Conservation (phyloP, 1,140 invertebrate genomes). For the Triops cancriformis region DNA sequence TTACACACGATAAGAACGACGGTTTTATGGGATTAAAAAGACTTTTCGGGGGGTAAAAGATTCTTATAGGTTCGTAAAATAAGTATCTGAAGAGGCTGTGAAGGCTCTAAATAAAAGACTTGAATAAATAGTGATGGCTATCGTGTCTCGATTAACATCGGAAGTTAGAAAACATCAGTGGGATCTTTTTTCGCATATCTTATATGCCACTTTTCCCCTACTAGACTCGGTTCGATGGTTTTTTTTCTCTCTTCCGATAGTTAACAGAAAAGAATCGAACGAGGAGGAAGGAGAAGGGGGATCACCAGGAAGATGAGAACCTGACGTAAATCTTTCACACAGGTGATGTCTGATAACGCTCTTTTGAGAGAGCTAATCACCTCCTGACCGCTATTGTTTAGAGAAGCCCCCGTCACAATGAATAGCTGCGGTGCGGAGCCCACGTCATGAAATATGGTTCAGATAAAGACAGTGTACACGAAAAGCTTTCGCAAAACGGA, state of each 20-base stretch:
- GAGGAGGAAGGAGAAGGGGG: no score
- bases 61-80: not conserved
- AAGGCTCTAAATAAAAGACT: not conserved
- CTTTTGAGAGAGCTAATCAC: conserved; percentile 13
- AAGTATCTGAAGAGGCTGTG: not conserved
- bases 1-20: not conserved
- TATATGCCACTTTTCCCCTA: not conserved
- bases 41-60: not conserved
- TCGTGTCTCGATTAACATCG: conserved; percentile 3
- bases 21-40: conserved; percentile 4
- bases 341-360: conserved; percentile 13
- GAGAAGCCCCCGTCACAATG: conserved; percentile 12
- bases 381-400: conserved; percentile 2
- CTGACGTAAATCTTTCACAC: not conserved
- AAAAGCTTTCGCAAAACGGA: not conserved
- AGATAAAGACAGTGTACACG: conserved; percentile 13
- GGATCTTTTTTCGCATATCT: not conserved
- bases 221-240: not conserved
- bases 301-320: not conserved
- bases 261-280: not conserved
- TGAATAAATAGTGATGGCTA: not conserved
- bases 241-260: not conserved
- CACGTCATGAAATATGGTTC: not conserved
- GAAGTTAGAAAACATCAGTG: not conserved
- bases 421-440: not conserved